These are phyloP conservation scores for Pontoporia blainvillei DNA, from an alignment of 2,113 vertebrate species.

Conservation along the genomic window DNA sequence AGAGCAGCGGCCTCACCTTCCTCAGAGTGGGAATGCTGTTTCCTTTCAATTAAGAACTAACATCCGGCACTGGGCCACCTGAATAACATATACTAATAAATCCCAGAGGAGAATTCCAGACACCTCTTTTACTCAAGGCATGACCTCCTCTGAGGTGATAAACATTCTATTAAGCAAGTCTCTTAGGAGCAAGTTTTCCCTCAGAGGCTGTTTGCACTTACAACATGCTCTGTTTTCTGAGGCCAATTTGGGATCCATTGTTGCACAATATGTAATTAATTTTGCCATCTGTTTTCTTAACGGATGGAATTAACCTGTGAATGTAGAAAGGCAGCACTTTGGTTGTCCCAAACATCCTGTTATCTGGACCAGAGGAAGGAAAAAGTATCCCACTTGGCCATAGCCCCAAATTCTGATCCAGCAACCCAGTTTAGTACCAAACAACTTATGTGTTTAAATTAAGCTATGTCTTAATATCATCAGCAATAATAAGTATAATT, in stretches of 20 bases:
- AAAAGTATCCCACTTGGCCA: neutral
- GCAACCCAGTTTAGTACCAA: neutral
- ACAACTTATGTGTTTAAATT: neutral
- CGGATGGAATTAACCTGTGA: neutral
- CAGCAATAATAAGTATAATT: neutral
- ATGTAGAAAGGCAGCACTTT: neutral
- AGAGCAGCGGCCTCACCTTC: neutral
- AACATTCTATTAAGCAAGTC: neutral
- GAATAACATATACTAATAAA: constrained; percentile 21
- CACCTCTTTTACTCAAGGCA: constrained; percentile 20
- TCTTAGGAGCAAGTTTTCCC: neutral
- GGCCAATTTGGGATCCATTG: neutral
- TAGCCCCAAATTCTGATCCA: neutral
- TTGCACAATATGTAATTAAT: neutral
- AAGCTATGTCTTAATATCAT: neutral
- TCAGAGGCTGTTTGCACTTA: neutral
- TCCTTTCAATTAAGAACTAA: constrained; percentile 41
- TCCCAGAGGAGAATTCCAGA: constrained; percentile 51
- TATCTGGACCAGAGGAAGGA: neutral
- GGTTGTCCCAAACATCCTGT: neutral
- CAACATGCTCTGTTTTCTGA: neutral
- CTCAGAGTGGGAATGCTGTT: neutral
- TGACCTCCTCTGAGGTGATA: neutral
- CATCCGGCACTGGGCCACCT: constrained; percentile 17
- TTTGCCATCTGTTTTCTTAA: constrained; percentile 15